These are phyloP conservation scores for Ganaspis brasiliensis DNA, from an alignment of 2,888 invertebrate species.

Conservation along the genomic window DNA sequence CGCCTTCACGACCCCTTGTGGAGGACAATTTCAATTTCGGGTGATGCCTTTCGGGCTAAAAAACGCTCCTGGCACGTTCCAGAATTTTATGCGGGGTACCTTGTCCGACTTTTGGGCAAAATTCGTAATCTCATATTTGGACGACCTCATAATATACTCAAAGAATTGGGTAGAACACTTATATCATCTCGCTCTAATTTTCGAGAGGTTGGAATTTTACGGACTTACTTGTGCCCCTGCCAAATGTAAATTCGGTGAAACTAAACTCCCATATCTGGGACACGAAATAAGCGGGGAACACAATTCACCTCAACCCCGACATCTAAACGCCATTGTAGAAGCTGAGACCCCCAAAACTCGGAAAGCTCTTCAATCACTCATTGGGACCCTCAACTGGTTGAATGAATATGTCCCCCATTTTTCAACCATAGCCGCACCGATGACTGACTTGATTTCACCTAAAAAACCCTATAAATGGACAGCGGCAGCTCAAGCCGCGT, in stretches of 20 bases:
- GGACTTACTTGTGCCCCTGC: background rate
- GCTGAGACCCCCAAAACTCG: conserved; percentile 9
- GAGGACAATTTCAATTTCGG: conserved; percentile 66
- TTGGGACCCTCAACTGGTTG: conserved; percentile 48
- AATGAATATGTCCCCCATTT: conserved; percentile 42
- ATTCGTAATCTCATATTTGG: conserved; percentile 65
- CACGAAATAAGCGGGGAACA: background rate
- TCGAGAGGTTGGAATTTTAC: conserved; percentile 57
- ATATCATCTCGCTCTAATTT: conserved; percentile 53
- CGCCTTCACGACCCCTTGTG: conserved; percentile 65
- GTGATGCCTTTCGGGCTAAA: conserved; percentile 62
- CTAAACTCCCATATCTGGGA: conserved; percentile 37
- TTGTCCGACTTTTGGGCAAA: conserved; percentile 56
- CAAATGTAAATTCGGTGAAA: conserved; percentile 47
- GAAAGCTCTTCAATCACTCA: conserved; percentile 35
- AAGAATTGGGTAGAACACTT: conserved; percentile 58
- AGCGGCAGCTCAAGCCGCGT: background rate
- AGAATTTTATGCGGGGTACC: conserved; percentile 38
- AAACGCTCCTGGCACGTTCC: background rate
- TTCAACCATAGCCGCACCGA: conserved; percentile 17
- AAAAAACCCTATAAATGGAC: conserved; percentile 34
- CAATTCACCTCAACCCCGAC: conserved; percentile 41
- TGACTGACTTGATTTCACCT: conserved; percentile 15
- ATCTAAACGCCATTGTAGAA: conserved; percentile 26
- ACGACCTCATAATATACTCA: conserved; percentile 68